These are phyloP conservation scores for Gastrophryne carolinensis DNA, from an alignment of 2,797 vertebrate genomes.

Conservation along the genomic window DNA sequence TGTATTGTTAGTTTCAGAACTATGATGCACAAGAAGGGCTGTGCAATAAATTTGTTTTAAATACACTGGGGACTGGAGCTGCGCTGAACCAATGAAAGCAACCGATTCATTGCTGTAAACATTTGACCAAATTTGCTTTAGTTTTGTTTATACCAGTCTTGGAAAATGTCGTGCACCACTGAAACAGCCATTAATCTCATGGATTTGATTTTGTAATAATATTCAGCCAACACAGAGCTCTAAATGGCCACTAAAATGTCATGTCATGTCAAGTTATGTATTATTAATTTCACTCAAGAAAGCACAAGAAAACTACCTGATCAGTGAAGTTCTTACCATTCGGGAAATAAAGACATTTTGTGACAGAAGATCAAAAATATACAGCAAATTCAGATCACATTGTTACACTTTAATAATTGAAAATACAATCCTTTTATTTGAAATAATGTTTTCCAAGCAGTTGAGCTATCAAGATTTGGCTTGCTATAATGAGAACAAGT, in stretches of 20 bases:
- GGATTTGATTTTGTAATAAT: background rate
- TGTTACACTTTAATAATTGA: conserved; percentile 23
- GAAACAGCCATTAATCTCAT: background rate
- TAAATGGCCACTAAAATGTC: too few species aligned
- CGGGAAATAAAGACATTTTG: background rate
- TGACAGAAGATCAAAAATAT: conserved; percentile 19
- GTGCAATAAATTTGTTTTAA: too few species aligned
- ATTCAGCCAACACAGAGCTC: too few species aligned
- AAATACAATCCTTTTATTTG: background rate
- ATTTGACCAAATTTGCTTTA: too few species aligned
- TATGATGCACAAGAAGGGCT: too few species aligned
- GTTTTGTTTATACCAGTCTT: too few species aligned
- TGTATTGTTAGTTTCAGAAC: too few species aligned
- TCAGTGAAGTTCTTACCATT: conserved; percentile 5
- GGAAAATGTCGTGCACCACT: background rate
- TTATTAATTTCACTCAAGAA: background rate
- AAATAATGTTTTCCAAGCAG: conserved; percentile 42
- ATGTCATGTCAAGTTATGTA: too few species aligned
- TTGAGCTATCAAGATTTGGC: conserved; percentile 40
- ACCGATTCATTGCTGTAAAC: too few species aligned
- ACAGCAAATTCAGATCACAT: background rate
- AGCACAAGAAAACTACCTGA: background rate
- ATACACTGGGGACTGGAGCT: too few species aligned
- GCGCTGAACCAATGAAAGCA: too few species aligned
- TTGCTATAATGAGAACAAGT: conserved; percentile 14